Evolutionary conservation across 2,113 vertebrate species (phyloP), one percentile per base, ranked within the genome.

Genomic region (Prunella fulvescens): DNA sequence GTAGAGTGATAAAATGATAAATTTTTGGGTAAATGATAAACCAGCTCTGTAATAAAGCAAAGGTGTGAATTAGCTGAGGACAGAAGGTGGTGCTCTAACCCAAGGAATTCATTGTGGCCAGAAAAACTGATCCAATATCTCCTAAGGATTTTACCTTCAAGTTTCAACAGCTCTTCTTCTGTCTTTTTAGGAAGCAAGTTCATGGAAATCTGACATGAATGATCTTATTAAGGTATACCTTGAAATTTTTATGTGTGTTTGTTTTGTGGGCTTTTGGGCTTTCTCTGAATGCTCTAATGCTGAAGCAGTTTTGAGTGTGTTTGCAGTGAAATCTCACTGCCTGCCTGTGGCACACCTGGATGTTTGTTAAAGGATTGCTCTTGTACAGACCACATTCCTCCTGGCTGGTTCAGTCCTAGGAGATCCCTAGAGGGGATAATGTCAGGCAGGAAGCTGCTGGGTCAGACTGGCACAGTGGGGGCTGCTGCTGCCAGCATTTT

Each of bases 121-220:
- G 19, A 57, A 35, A 50, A 86, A 40, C 3, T 39, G 3, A 29
- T 48, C 14, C 31, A 15, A 0, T 51, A 18, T 14, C 31, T 61
- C 12, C 35, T 73, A 2, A n/a, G 17, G 40, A 25, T 44, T 80
- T 92, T 76, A 56, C 37, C 19, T 50, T 31, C 2, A 54, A 53
- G 14, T 80, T 80, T 91, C 61, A 88, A 25, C 28, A 58, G 29
- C 37, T 86, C 11, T 57, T 81, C 48, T 71, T 74, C 35, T 93
- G 17, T 92, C 54, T 93, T 89, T 92, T 76, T 91, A 97, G 97
- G 96, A 93, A 70, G 91, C 95, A 86, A 95, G 84, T 69, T 89
- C 77, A 2, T 96, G 96, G 97, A 96, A 95, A 61, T 93, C 90
- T 23, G 88, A 85, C 33, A 72, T 82, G 66, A 71, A 81, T 67